A percentile compares a stretch with the other conserved stretches of the same genome.
Conservation (phyloP, 2,888 invertebrate species). For the Drepana falcataria region DNA sequence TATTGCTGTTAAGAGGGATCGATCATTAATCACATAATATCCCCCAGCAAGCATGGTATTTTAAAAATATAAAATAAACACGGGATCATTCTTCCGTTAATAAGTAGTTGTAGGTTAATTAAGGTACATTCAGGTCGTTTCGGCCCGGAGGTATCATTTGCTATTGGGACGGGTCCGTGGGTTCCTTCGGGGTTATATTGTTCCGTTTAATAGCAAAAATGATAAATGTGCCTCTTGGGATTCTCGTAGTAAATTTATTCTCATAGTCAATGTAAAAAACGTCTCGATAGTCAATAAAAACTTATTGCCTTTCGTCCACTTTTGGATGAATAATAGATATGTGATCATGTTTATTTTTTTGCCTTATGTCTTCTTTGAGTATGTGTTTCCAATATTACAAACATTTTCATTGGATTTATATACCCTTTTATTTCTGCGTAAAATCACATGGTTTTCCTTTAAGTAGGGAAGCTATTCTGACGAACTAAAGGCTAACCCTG, state of each 20-base stretch:
- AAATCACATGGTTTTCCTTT: no score
- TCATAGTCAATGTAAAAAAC: slow-evolving; percentile 11
- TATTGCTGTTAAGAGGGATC: not conserved
- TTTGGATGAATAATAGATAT: not conserved
- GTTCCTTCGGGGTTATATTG: slow-evolving; percentile 73
- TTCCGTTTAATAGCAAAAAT: slow-evolving; percentile 72
- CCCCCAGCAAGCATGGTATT: slow-evolving; percentile 14
- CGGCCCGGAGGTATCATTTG: slow-evolving; percentile 72
- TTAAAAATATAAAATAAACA: slow-evolving; percentile 35
- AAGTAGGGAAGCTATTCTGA: no score
- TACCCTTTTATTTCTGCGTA: no score
- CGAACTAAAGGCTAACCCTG: not conserved
- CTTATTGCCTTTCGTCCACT: not conserved
- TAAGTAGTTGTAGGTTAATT: slow-evolving; percentile 71
- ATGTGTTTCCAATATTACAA: no score
- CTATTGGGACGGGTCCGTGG: slow-evolving; percentile 71
- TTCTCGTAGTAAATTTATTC: slow-evolving; percentile 41
- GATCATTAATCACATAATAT: slow-evolving; percentile 17
- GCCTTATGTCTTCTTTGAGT: no score
- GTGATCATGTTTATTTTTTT: not conserved
- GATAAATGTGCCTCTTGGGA: slow-evolving; percentile 70
- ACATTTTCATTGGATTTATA: no score
- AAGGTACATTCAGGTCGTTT: slow-evolving; percentile 63
- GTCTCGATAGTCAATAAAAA: not conserved
- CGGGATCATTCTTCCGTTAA: slow-evolving; percentile 57